Percentiles rank a stretch among this genome's conserved stretches.
phyloP scores from a whole-genome alignment of 1,140 invertebrate species.

The Drosophila hydei region DNA sequence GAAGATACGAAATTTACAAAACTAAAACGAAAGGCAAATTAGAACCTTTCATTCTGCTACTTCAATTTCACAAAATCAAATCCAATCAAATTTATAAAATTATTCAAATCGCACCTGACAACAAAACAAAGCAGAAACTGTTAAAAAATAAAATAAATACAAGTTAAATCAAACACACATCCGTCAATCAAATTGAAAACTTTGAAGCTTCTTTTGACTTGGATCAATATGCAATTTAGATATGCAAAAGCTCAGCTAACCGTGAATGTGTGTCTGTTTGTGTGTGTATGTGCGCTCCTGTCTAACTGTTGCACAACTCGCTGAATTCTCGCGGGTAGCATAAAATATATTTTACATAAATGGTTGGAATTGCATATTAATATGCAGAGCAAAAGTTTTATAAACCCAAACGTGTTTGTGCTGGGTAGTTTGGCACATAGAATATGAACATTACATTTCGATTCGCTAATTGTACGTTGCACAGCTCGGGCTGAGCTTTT shows the following conservation, averaged over 20 bases:
- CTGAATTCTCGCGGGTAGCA: conserved; percentile 66
- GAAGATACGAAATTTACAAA: no score
- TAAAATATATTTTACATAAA: conserved; percentile 79
- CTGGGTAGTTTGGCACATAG: not conserved
- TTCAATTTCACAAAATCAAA: not conserved
- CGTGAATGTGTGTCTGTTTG: not conserved
- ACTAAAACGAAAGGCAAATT: no score
- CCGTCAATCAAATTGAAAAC: conserved; percentile 4
- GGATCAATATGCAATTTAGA: conserved; percentile 22
- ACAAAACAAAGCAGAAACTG: not conserved
- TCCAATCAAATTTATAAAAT: conserved; percentile 10
- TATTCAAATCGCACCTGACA: not conserved
- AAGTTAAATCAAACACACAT: conserved; percentile 1
- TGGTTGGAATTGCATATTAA: conserved; percentile 71
- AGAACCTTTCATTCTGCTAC: no score
- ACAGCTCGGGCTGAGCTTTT: conserved; percentile 9
- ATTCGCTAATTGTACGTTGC: conserved; percentile 58
- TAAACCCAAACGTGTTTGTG: conserved; percentile 23
- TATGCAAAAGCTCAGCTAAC: conserved; percentile 4
- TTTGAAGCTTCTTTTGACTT: not conserved
- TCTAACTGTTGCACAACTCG: conserved; percentile 47
- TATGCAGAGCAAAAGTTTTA: conserved; percentile 63
- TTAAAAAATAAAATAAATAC: conserved; percentile 15
- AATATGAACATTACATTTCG: conserved; percentile 28
- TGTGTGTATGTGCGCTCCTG: conserved; percentile 2